These are phyloP conservation scores for Ianthella basta DNA, from an alignment of 37 sponge, comb jelly and placozoan genomes.

Conservation along the genomic window DNA sequence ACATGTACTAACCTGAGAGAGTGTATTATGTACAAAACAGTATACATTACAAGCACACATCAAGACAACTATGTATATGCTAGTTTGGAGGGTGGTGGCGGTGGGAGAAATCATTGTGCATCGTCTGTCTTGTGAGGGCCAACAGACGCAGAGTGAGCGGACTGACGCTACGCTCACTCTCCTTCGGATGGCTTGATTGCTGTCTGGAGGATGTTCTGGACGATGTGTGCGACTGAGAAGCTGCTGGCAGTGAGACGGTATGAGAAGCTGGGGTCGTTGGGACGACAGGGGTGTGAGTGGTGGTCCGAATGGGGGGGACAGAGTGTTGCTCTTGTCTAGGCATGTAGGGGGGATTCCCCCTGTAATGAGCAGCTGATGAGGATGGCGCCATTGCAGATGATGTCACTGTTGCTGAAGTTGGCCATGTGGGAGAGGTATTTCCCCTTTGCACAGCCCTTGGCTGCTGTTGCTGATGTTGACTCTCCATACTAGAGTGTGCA, in stretches of 20 bases:
- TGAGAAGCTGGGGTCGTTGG: background rate
- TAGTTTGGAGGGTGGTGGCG: background rate
- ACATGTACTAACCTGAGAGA: too few species aligned
- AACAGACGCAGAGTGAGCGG: conserved; percentile 26
- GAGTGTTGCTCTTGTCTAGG: too few species aligned
- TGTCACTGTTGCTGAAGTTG: background rate
- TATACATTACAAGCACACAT: too few species aligned
- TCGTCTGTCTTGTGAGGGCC: conserved; percentile 12
- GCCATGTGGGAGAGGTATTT: background rate
- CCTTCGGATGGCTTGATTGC: conserved; percentile 4
- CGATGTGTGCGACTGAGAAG: background rate
- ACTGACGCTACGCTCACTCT: conserved; percentile 15
- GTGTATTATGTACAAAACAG: too few species aligned
- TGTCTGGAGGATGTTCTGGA: background rate
- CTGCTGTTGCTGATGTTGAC: too few species aligned
- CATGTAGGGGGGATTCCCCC: too few species aligned
- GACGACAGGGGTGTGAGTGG: background rate
- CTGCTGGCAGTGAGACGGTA: background rate
- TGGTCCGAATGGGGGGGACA: background rate
- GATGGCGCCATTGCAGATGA: background rate
- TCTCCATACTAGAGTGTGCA: background rate
- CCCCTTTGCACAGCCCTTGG: background rate
- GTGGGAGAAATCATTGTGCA: conserved; percentile 19
- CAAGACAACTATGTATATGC: background rate
- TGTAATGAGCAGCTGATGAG: too few species aligned